Percentiles rank a stretch among this genome's conserved stretches.
Evolutionary conservation across 2,797 vertebrate species (phyloP).

Genomic region (Furcifer pardalis): DNA sequence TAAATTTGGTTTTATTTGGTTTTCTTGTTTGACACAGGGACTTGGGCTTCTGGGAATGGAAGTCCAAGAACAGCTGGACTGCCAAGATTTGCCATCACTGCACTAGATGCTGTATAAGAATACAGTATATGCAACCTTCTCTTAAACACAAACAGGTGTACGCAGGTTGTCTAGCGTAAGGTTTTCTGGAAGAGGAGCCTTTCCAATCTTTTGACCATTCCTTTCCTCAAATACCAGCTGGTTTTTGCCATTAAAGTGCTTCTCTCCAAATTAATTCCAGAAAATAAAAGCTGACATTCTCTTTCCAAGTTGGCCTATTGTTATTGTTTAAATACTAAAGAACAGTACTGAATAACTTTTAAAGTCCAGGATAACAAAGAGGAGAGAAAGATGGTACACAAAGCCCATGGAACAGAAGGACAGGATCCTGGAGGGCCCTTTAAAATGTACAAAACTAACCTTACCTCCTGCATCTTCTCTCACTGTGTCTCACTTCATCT

Average conservation of each 20-base stretch:
- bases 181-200: neutral
- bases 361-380: constrained; percentile 51
- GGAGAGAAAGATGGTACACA: constrained; percentile 22
- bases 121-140: neutral
- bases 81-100: too few species aligned
- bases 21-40: too few species aligned
- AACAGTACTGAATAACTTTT: constrained; percentile 37
- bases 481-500: constrained; percentile 51
- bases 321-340: constrained; percentile 69
- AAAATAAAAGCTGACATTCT: constrained; percentile 14
- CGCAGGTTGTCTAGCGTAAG: neutral
- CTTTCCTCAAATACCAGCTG: neutral
- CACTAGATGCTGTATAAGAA: neutral
- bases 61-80: too few species aligned
- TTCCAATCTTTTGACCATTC: neutral
- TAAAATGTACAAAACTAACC: constrained; percentile 16
- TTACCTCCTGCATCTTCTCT: neutral
- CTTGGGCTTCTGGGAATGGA: too few species aligned
- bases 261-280: constrained; percentile 46
- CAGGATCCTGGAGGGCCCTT: constrained; percentile 2
- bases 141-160: neutral
- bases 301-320: constrained; percentile 69
- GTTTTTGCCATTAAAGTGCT: constrained; percentile 16
- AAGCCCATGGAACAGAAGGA: constrained; percentile 2
- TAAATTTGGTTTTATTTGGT: too few species aligned